Conservation (phyloP, 30 jellyfish, hydroid and myxozoan species). For the Catostylus mosaicus region DNA sequence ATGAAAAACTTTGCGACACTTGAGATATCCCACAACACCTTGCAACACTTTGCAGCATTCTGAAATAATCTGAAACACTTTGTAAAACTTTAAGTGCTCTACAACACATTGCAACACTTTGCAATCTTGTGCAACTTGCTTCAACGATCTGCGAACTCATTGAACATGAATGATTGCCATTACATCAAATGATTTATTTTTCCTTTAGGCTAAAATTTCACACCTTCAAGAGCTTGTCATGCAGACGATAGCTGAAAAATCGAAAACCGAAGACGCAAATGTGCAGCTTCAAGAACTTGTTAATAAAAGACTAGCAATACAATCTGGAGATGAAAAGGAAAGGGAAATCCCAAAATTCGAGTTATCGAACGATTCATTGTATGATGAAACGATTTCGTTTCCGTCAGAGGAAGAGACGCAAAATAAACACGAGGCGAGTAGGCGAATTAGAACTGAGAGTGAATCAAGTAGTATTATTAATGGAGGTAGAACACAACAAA, state of each 20-base stretch:
- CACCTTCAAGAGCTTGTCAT: conserved; percentile 94
- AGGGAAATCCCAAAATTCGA: conserved; percentile 81
- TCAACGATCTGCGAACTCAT: too few relatives aligned
- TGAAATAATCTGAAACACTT: too few relatives aligned
- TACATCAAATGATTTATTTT: not conserved
- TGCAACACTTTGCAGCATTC: too few relatives aligned
- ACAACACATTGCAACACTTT: too few relatives aligned
- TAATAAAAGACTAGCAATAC: conserved; percentile 81
- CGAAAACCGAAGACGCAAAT: conserved; percentile 82
- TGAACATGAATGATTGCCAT: not conserved
- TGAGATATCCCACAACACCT: too few relatives aligned
- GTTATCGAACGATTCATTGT: conserved; percentile 49
- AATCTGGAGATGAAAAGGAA: conserved; percentile 73
- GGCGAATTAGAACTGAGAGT: conserved; percentile 43
- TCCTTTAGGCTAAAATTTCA: conserved; percentile 75
- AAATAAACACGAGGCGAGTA: conserved; percentile 10
- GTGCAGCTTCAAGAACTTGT: conserved; percentile 87
- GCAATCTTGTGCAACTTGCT: too few relatives aligned
- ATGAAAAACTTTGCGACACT: too few relatives aligned
- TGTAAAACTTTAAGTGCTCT: too few relatives aligned
- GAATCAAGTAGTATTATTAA: conserved; percentile 18
- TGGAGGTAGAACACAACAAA: conserved; percentile 85
- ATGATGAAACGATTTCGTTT: conserved; percentile 64
- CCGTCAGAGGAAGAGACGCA: conserved; percentile 41
- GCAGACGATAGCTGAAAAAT: conserved; percentile 78